These are phyloP conservation scores for Leptothorax acervorum DNA, from an alignment of 2,888 invertebrate genomes.

Conservation along the genomic window DNA sequence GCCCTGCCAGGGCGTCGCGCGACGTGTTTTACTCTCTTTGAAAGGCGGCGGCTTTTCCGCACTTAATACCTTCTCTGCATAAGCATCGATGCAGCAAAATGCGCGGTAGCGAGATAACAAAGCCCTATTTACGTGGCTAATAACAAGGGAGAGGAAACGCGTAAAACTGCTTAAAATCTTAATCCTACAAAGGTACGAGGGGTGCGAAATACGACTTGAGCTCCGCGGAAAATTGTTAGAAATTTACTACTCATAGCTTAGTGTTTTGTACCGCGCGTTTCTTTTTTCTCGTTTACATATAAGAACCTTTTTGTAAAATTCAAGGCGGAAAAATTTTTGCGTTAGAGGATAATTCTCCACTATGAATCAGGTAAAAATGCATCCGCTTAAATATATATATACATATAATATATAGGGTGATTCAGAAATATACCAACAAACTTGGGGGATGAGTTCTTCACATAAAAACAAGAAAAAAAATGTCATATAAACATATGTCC, in stretches of 20 bases:
- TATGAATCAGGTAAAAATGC: background rate
- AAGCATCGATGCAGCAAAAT: constrained; percentile 35
- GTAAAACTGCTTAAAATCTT: constrained; percentile 2
- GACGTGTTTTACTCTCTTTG: constrained; percentile 10
- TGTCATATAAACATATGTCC: too few species aligned
- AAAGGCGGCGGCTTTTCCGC: constrained; percentile 16
- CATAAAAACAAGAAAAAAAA: too few species aligned
- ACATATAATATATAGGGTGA: too few species aligned
- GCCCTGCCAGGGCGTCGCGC: background rate
- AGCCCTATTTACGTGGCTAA: background rate
- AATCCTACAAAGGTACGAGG: background rate
- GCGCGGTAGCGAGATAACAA: background rate
- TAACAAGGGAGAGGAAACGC: background rate
- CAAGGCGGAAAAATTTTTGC: background rate
- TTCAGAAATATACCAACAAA: too few species aligned
- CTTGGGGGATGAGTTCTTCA: too few species aligned
- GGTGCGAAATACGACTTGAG: background rate
- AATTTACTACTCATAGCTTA: background rate
- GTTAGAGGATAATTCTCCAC: constrained; percentile 4
- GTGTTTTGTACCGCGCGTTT: background rate
- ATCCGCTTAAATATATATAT: background rate
- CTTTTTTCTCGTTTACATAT: background rate
- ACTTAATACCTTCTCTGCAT: constrained; percentile 8
- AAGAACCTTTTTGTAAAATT: constrained; percentile 6
- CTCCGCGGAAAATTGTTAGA: background rate